Base-by-base conservation (phyloP, 2,113 vertebrate species). In the Gasterosteus nipponicus region DNA sequence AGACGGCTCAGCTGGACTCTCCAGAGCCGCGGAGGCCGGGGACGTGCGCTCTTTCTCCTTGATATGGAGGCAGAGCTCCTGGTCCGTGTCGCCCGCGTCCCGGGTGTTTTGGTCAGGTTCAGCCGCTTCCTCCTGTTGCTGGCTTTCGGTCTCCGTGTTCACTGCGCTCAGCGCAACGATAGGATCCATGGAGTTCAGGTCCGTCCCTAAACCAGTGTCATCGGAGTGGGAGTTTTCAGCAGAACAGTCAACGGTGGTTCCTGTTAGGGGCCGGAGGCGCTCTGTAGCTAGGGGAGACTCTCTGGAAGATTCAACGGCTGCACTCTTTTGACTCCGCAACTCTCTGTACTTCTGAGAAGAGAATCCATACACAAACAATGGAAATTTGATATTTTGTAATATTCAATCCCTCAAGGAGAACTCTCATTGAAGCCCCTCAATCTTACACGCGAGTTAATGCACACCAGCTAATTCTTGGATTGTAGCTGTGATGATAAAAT, bases 331-430 rank as follows among this genome's bases (percentile, higher is more conserved):
- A 70, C 58, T 75, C 51, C 74, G 71, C 60, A 82, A 70, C 10
- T 69, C 78, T 73, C 80, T 92, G 80, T 91, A 89, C 58, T 60
- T 91, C 94, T 95, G 88, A 53, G 46, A 62, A 59, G 42, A 56
- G 22, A 61, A 62, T 67, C 10, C 16, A 75, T 3, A 76, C 69
- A 71, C 41, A 64, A 71, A 42, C 54, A 56, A 6, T 29, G 9
- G 4, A 19, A 57, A 51, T 12, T 41, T 10, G 38, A 38, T 10
- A 38, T 31, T 7, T 29, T 29, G 15, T 57, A 15, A 8, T 63
- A 7, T 38, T 49, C 31, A 14, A 46, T 44, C 56, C 46, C 7
- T 49, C 42, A 41, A 46, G 46, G 47, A 22, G 38, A 53, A 67
- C 65, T 18, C 29, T 4, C 63, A 8, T 47, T 46, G 15, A 47